Percentiles rank a stretch among this genome's conserved stretches.
phyloP scores from a whole-genome alignment of 2,113 vertebrate species.

The Prinia subflava region DNA sequence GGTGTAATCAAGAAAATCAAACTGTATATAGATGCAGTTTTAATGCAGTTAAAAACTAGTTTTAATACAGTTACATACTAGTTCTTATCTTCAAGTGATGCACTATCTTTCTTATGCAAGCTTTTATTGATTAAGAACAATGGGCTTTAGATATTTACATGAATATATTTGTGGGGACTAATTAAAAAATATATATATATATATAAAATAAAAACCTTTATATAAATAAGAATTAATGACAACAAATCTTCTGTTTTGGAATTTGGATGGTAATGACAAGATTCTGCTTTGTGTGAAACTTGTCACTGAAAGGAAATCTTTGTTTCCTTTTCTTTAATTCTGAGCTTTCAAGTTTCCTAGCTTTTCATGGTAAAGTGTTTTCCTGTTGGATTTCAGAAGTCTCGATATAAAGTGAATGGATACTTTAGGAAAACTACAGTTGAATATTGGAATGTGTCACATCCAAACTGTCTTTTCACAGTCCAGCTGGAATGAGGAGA shows the following conservation, averaged over 20 bases:
- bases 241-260: neutral
- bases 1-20: neutral
- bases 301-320: neutral
- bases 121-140: neutral
- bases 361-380: neutral
- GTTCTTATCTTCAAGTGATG: neutral
- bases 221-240: neutral
- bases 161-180: neutral
- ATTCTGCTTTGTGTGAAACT: neutral
- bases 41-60: neutral
- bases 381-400: neutral
- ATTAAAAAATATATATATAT: neutral
- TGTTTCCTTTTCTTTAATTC: neutral
- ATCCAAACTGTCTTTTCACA: neutral
- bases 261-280: neutral
- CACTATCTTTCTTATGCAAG: neutral
- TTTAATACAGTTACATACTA: neutral
- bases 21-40: neutral
- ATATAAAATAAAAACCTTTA: neutral
- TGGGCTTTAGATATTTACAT: neutral
- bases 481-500: neutral
- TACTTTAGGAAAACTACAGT: neutral
- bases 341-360: neutral
- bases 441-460: neutral
- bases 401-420: neutral